Evolutionary conservation across 2,113 vertebrate genomes (phyloP).

Genomic region (Grus americana): DNA sequence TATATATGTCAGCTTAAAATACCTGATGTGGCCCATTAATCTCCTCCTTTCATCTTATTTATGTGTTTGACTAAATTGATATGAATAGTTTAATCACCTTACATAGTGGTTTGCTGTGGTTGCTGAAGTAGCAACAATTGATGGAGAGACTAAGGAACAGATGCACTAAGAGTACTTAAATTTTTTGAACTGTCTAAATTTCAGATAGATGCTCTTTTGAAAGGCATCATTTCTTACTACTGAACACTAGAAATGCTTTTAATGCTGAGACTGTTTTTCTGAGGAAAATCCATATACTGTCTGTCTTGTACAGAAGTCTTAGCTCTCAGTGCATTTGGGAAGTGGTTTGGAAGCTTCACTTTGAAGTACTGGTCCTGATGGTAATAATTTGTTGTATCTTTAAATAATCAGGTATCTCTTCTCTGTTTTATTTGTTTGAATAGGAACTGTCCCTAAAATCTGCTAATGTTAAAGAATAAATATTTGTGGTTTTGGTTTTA

Average conservation of each 20-base stretch:
- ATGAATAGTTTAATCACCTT: not conserved
- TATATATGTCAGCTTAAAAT: not conserved
- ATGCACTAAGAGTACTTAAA: not conserved
- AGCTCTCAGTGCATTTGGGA: not conserved
- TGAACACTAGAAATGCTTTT: not conserved
- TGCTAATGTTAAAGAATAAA: not conserved
- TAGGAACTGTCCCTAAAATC: not conserved
- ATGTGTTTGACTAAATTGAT: not conserved
- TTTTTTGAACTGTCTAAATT: not conserved
- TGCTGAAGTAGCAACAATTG: not conserved
- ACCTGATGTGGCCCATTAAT: not conserved
- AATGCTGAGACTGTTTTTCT: not conserved
- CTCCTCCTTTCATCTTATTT: not conserved
- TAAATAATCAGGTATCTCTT: not conserved
- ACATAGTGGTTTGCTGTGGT: not conserved
- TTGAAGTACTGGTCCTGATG: not conserved
- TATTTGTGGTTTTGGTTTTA: constrained; percentile 67
- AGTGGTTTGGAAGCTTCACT: not conserved
- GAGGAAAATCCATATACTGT: not conserved
- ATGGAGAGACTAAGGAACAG: not conserved
- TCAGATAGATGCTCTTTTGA: not conserved
- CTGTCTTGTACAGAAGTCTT: not conserved
- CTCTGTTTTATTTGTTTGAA: not conserved
- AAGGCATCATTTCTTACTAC: not conserved
- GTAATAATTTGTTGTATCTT: not conserved